Evolutionary conservation across 2,113 vertebrate genomes (phyloP).

Genomic region (Paramormyrops kingsleyae): DNA sequence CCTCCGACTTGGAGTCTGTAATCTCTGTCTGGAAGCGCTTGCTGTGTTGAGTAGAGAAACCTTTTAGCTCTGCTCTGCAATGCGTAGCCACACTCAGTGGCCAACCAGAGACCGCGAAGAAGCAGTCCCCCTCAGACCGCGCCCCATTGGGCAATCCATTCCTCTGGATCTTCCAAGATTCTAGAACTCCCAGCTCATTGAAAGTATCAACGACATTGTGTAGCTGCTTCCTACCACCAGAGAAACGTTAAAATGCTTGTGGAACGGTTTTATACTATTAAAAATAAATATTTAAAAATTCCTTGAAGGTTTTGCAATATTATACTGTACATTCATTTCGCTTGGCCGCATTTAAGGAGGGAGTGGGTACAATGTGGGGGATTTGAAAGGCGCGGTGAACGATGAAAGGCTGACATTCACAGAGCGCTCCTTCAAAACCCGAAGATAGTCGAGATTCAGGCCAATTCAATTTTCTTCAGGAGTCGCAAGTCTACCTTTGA

Average conservation of each 20-base stretch:
- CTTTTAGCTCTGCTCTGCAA: not conserved
- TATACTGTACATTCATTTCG: not conserved
- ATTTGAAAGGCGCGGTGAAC: not conserved
- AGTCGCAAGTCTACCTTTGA: conserved; percentile 15
- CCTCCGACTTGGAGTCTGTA: not conserved
- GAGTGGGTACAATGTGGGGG: not conserved
- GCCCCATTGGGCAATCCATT: not conserved
- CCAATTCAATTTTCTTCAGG: not conserved
- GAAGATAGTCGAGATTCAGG: not conserved
- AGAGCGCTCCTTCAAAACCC: not conserved
- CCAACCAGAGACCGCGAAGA: not conserved
- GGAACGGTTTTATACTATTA: not conserved
- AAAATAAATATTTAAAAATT: not conserved
- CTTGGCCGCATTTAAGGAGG: not conserved
- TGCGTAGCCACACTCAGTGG: not conserved
- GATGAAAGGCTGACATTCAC: not conserved
- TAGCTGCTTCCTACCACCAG: not conserved
- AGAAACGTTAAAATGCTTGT: not conserved
- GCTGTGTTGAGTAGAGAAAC: no score
- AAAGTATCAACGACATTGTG: not conserved
- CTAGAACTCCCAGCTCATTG: not conserved
- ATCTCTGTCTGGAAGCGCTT: not conserved
- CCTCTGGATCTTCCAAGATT: not conserved
- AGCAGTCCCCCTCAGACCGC: not conserved
- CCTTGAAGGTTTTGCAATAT: not conserved